Evolutionary conservation across 2,113 vertebrate genomes (phyloP), one percentile per base, ranked within the genome.

Genomic region (Indicator indicator): DNA sequence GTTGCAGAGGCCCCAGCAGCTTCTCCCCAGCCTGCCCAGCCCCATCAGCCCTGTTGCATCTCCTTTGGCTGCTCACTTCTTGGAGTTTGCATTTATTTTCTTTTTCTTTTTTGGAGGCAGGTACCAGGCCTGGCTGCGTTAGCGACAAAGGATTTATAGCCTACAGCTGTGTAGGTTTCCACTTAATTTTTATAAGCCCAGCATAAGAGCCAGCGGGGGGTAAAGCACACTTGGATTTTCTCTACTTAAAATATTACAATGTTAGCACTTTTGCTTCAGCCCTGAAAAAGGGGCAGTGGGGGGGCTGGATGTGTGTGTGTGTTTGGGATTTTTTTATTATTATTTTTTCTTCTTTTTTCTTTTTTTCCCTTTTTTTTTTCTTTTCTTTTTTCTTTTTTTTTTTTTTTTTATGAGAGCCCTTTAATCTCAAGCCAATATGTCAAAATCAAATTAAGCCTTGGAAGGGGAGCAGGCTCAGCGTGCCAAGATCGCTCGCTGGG

Each of bases 111-210:
- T 80, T 84, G 7, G 65, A 96, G 85, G 94, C 96, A 97, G 97
- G 97, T 97, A 97, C 97, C 86, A 93, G 95, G 67, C 92, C 94
- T 95, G 95, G 96, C 94, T 96, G 86, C 60, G 91, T 97, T 92
- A 60, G 95, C 77, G 30, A 96, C 92, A 96, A 97, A 96, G 96
- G 97, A 97, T 98, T 98, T 98, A 98, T 97, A 96, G 97, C 97
- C 97, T 96, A 97, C 98, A 98, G 98, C 98, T 98, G 98, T 88
- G 88, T 97, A 97, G 97, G 97, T 97, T 98, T 97, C 97, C 97
- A 95, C 97, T 98, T 98, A 97, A 98, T 98, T 98, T 98, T 98
- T 98, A 98, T 98, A 98, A 98, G 98, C 95, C 95, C 91, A 90
- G 95, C 90, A 94, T 96, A 96, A 97, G 96, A 97, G 81, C 94